Conservation (phyloP, 2,113 vertebrate species). For the Ammodytes marinus region DNA sequence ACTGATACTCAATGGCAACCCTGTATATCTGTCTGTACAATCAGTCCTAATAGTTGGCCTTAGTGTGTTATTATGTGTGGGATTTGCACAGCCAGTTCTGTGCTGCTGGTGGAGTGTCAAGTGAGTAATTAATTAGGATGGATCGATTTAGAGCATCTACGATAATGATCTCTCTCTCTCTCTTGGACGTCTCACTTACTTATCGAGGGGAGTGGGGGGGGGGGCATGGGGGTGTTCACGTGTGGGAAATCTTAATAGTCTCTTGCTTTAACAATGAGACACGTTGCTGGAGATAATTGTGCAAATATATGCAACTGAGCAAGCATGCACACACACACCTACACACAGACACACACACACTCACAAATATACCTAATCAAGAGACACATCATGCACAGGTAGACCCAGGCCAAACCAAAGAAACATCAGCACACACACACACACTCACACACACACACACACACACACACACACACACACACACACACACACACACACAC, state of each 20-base stretch:
- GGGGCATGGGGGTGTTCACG: constrained; percentile 24
- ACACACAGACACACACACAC: constrained; percentile 5
- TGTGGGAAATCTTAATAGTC: constrained; percentile 56
- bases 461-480: neutral
- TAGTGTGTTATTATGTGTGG: constrained; percentile 6
- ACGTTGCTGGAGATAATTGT: constrained; percentile 48
- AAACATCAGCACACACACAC: constrained; percentile 28
- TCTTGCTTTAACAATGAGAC: constrained; percentile 55
- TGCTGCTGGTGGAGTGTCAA: constrained; percentile 51
- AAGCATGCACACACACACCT: neutral
- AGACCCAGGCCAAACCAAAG: constrained; percentile 46
- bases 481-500: neutral
- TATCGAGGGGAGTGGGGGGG: constrained; percentile 23
- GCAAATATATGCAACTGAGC: constrained; percentile 38
- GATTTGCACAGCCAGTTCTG: constrained; percentile 18
- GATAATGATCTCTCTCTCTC: constrained; percentile 74
- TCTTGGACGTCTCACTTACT: constrained; percentile 71
- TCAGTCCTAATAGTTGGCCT: neutral
- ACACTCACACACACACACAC: neutral
- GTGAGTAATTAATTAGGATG: constrained; percentile 74
- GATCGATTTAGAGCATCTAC: constrained; percentile 63
- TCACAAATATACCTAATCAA: constrained; percentile 37
- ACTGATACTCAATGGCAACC: neutral
- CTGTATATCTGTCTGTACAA: neutral
- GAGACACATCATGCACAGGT: constrained; percentile 33